A percentile compares a stretch with the other conserved stretches of the same genome.
These are phyloP conservation scores for Strigamia maritima DNA, from an alignment of 2,888 invertebrate genomes.

Conservation along the genomic window DNA sequence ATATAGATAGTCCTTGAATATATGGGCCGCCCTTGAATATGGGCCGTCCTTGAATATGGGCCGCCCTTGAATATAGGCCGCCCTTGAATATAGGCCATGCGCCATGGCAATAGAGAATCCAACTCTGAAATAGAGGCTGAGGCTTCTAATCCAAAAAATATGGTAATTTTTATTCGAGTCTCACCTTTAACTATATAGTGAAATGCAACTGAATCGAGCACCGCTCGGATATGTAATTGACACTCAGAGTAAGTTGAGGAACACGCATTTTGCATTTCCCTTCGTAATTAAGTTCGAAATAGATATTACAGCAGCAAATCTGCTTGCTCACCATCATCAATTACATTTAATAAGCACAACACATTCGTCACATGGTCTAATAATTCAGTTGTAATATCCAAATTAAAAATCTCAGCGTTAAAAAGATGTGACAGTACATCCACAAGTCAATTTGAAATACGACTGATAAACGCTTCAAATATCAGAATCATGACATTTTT, in stretches of 20 bases:
- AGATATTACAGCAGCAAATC: not conserved
- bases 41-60: too few relatives aligned
- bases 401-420: not conserved
- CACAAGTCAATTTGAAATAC: not conserved
- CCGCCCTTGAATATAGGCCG: too few relatives aligned
- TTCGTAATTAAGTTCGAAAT: not conserved
- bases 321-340: not conserved
- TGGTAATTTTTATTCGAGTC: too few relatives aligned
- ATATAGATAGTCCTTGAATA: too few relatives aligned
- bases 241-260: not conserved
- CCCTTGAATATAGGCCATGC: too few relatives aligned
- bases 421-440: not conserved
- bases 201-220: not conserved
- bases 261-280: constrained; percentile 5
- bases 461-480: constrained; percentile 8
- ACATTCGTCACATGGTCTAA: not conserved
- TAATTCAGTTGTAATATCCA: not conserved
- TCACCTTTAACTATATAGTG: not conserved
- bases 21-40: too few relatives aligned
- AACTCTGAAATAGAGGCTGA: too few relatives aligned
- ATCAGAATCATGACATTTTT: not conserved
- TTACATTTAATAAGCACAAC: not conserved
- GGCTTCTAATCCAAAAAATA: too few relatives aligned
- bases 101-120: too few relatives aligned
- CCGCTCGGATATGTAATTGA: not conserved